Evolutionary conservation across 1,140 invertebrate genomes (phyloP).

Genomic region (Chlorops oryzae): DNA sequence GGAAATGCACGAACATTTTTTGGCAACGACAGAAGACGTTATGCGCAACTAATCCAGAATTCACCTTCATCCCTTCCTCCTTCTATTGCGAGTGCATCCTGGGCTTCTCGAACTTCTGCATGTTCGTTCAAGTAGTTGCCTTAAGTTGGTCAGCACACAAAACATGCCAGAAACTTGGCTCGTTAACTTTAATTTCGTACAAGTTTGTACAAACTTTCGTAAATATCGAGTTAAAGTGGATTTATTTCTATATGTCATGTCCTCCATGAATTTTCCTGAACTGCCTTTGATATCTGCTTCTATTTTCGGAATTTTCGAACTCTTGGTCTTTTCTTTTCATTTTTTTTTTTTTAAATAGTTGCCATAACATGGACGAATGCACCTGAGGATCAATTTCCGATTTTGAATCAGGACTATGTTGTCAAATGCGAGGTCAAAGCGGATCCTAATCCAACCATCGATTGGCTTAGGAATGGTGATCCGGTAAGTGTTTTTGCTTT

Average conservation of each 20-base stretch:
- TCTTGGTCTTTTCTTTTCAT: conserved; percentile 2
- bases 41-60: too few relatives aligned
- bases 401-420: conserved; percentile 66
- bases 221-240: too few relatives aligned
- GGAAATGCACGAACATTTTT: too few relatives aligned
- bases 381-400: conserved; percentile 75
- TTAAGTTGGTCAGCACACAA: too few relatives aligned
- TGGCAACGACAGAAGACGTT: too few relatives aligned
- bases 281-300: background rate
- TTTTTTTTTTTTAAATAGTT: conserved; percentile 54
- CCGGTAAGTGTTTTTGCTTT: conserved; percentile 44
- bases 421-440: conserved; percentile 79
- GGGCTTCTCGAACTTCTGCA: too few relatives aligned
- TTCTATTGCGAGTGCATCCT: too few relatives aligned
- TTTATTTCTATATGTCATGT: too few relatives aligned
- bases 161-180: background rate
- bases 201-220: background rate
- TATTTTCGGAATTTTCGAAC: background rate
- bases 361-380: conserved; percentile 79
- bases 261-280: too few relatives aligned
- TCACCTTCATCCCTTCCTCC: too few relatives aligned
- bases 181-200: background rate
- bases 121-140: too few relatives aligned
- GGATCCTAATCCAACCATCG: conserved; percentile 73
- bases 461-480: conserved; percentile 76